Evolutionary conservation across 2,888 invertebrate genomes (phyloP), one percentile per base, ranked within the genome.

Genomic region (Apoda limacodes): DNA sequence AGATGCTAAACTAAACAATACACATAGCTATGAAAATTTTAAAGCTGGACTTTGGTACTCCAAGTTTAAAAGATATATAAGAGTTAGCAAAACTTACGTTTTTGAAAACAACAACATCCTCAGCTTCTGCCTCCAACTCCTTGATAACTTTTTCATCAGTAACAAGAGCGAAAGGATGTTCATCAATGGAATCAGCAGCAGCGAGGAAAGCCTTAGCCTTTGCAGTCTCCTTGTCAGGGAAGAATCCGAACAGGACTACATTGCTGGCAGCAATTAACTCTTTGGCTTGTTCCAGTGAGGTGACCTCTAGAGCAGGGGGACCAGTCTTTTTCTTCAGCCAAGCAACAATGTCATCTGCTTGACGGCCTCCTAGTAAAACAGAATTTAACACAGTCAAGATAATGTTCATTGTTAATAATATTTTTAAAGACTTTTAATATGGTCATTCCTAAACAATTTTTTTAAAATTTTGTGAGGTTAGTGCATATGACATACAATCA

Each of bases 301-400:
- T 67, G 22, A 99, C 72, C 41, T 88, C 87, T 49, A 87, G 85
- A n/a, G 96, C 97, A 37, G 95, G 89, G 29, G 98, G 97, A 31
- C 98, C 98, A 57, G 95, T 95, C 85, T 98, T 99, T 85, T 98
- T 98, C 67, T 87, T 85, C 39, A 99, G 72, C 99, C 99, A 99
- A 48, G 83, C 83, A 37, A 98, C 86, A 58, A 99, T 98, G 40
- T 96, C 95, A 45, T 92, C 92, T 48, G 93, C 89, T 66, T 92
- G 89, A 52, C 98, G 89, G 34, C 96, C 97, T 76, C 96, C 93
- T 89, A 46, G 24, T 43, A 12, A 27, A 29, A 14, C n/a, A n/a
- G n/a, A n/a, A n/a, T n/a, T n/a, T n/a, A n/a, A n/a, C n/a, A n/a
- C n/a, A n/a, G n/a, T n/a, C n/a, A n/a, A n/a, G n/a, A n/a, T n/a